Percentiles rank a stretch among this genome's conserved stretches.
phyloP scores from a whole-genome alignment of 2,797 vertebrate species.

The Gila robusta region DNA sequence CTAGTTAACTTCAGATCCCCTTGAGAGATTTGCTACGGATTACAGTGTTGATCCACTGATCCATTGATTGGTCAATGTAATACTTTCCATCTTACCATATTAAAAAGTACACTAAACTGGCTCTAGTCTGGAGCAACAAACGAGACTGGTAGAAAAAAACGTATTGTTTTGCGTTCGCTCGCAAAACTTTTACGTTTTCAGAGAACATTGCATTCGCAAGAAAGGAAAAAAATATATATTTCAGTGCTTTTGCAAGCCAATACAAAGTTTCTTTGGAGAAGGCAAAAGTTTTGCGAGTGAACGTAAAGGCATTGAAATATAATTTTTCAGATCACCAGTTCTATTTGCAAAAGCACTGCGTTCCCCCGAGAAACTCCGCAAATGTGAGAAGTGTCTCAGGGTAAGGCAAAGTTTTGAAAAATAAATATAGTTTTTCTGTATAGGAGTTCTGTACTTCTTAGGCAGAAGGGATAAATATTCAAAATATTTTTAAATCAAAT shows the following conservation, averaged over 20 bases:
- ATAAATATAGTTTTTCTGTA: too few species aligned
- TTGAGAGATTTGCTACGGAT: neutral
- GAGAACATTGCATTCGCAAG: too few species aligned
- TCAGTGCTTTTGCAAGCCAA: too few species aligned
- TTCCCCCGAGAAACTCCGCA: neutral
- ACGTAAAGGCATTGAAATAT: too few species aligned
- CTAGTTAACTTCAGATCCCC: conserved; percentile 11
- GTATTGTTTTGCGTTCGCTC: neutral
- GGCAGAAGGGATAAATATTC: neutral
- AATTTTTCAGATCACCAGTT: neutral
- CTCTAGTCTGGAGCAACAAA: neutral
- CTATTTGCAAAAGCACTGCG: neutral
- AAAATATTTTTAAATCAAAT: neutral
- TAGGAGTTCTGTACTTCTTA: too few species aligned
- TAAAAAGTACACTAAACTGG: neutral
- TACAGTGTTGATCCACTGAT: neutral
- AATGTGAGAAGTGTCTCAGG: too few species aligned
- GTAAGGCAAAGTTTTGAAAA: neutral
- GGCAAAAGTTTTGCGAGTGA: too few species aligned
- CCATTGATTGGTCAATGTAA: conserved; percentile 10
- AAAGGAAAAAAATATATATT: too few species aligned
- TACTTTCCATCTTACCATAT: neutral
- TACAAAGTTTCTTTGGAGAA: too few species aligned
- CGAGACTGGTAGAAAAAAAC: too few species aligned
- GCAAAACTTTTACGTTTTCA: neutral